Evolutionary conservation across 2,888 invertebrate genomes (phyloP), one percentile per base, ranked within the genome.

Genomic region (Sacculina carcini): DNA sequence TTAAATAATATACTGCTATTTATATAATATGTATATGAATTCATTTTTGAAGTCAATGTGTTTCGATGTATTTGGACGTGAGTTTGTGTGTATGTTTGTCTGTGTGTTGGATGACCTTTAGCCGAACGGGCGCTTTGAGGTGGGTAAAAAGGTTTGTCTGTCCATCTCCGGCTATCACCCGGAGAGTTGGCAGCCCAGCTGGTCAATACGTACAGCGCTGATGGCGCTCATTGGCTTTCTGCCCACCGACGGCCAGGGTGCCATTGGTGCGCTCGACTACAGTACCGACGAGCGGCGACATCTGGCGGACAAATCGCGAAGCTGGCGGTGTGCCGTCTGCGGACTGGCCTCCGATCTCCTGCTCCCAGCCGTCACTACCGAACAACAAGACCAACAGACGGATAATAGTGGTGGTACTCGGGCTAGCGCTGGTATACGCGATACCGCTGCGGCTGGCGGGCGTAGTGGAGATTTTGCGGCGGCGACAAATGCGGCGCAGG

Each of bases 171-270:
- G 86, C 5, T 80, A 89, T 67, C 92, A 92, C 65, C 92, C 90
- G n/a, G 92, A 94, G 66, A 85, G 86, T 34, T 94, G 92, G 92
- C 85, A 87, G 62, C 92, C 92, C 26, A 87, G 86, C 3, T 92
- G 92, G 92, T 89, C 87, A 29, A 87, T 92, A 58, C 73, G 90
- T 55, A 92, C 90, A 50, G 89, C 89, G 12, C 68, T 92, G 53
- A 67, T 92, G 57, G 90, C 90, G 16, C 70, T 92, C 53, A 87
- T 90, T 60, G 85, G 89, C 2, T 92, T 92, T 63, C 86, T 92
- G 85, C 87, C 89, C 1, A 81, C 86, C 5, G 78, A 82, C 50
- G 80, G 84, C 9, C 78, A 77, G 59, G 86, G 87, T 2, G 87
- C 89, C 3, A 81, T 94, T 55, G 92, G 90, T 6, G 81, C 87